phyloP scores from a whole-genome alignment of 1,140 invertebrate species.

The Heliconius eleuchia region DNA sequence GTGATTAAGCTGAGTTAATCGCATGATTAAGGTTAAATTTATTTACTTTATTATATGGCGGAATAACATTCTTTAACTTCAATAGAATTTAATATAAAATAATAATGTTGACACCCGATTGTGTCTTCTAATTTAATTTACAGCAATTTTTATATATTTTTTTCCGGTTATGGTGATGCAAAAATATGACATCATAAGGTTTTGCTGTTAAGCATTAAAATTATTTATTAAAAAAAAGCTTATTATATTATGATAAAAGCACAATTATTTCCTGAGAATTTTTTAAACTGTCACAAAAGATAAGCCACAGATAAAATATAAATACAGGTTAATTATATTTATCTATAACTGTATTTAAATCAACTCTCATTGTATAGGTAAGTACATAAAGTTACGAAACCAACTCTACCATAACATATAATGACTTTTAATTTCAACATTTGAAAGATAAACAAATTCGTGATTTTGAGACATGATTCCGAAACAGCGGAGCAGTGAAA shows the following conservation, averaged over 20 bases:
- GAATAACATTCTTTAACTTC: no score
- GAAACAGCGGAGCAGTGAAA: constrained; percentile 46
- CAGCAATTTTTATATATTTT: no score
- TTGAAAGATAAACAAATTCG: constrained; percentile 31
- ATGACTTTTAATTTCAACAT: constrained; percentile 9
- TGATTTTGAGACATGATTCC: constrained; percentile 24
- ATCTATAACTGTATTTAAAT: background rate
- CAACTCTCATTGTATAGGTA: background rate
- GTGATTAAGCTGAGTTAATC: no score
- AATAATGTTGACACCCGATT: no score
- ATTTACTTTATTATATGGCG: no score
- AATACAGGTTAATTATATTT: background rate
- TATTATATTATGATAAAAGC: background rate
- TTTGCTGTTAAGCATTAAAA: no score
- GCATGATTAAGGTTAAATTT: no score
- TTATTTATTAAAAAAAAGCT: background rate
- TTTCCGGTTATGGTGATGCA: no score
- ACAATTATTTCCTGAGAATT: background rate
- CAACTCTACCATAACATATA: background rate
- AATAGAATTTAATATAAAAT: no score
- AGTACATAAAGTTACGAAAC: background rate
- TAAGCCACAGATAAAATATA: background rate
- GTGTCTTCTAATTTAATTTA: no score
- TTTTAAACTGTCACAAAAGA: background rate
- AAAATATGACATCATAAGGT: no score